Evolutionary conservation across 2,113 vertebrate genomes (phyloP), one percentile per base, ranked within the genome.

Genomic region (Triplophysa dalaica): DNA sequence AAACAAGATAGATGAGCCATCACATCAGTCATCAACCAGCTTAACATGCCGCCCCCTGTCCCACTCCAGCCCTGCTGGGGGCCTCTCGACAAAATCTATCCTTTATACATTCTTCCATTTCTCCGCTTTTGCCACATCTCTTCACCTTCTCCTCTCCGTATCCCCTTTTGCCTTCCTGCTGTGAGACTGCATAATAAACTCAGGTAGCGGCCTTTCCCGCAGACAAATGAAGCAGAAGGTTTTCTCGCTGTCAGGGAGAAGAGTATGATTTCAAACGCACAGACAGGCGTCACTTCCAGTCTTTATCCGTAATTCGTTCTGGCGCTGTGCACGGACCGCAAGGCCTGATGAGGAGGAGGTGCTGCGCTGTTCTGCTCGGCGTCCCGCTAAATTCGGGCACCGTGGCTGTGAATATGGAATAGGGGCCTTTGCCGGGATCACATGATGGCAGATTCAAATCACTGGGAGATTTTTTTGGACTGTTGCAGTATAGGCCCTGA

Each of bases 1-100:
- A 86, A 81, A 85, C 58, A 86, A 87, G 88, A 86, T 78, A 78
- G 84, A 88, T 86, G 85, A 89, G 82, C 74, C 13, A 83, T 85
- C 82, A 84, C 81, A 29, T 89, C 82, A 86, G 89, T 90, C 81
- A 77, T 89, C 74, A 82, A 45, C 79, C 48, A 85, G 60, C 84
- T 77, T 86, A 86, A 79, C 43, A 9, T 85, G 87, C 87, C 79
- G 82, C 82, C 70, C 79, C 77, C 83, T 67, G 16, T 84, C 85
- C 54, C 8, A 21, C 54, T 21, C 6, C 5, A 21, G 54, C 19
- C 54, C 85, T 68, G 86, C 69, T 78, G 83, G 0, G 67, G 65
- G 64, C 86, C 89, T 78, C 75, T 75, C 75, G 56, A 26, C 43
- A 45, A 45, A 45, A 41, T 70, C 33, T 13, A 26, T 54, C 50